These are phyloP conservation scores for Meloidogyne hapla DNA, from an alignment of 1,140 invertebrate genomes.

Conservation along the genomic window DNA sequence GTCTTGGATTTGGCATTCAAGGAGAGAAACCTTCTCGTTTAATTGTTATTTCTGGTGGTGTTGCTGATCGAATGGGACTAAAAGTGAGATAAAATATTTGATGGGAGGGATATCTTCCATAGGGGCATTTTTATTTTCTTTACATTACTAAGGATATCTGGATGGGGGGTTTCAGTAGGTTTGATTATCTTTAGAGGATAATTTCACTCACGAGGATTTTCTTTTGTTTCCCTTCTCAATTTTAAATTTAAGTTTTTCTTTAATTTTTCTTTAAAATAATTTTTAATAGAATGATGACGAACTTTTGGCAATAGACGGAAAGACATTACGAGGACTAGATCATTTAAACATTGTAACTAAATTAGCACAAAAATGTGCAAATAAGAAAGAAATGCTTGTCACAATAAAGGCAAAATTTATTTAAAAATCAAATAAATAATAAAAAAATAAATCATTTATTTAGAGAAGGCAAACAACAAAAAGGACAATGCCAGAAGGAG, in stretches of 20 bases:
- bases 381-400: not conserved
- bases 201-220: too few species aligned
- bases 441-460: not conserved
- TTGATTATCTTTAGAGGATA: too few species aligned
- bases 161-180: too few species aligned
- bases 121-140: too few species aligned
- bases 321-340: not conserved
- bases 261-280: not conserved
- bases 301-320: constrained; percentile 18
- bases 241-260: not conserved
- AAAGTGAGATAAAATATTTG: not conserved
- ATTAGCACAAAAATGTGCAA: constrained; percentile 14
- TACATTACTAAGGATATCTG: too few species aligned
- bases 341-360: constrained; percentile 19
- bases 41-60: not conserved
- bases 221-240: not conserved
- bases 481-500: not conserved
- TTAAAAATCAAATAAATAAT: constrained; percentile 11
- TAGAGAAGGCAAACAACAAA: not conserved
- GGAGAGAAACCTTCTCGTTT: constrained; percentile 3
- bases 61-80: constrained; percentile 15
- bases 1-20: constrained; percentile 10
- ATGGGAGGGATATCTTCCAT: too few species aligned
- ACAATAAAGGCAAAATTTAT: constrained; percentile 20
- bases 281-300: constrained; percentile 3